Evolutionary conservation across 2,113 vertebrate species (phyloP).

Genomic region (Antechinus flavipes): DNA sequence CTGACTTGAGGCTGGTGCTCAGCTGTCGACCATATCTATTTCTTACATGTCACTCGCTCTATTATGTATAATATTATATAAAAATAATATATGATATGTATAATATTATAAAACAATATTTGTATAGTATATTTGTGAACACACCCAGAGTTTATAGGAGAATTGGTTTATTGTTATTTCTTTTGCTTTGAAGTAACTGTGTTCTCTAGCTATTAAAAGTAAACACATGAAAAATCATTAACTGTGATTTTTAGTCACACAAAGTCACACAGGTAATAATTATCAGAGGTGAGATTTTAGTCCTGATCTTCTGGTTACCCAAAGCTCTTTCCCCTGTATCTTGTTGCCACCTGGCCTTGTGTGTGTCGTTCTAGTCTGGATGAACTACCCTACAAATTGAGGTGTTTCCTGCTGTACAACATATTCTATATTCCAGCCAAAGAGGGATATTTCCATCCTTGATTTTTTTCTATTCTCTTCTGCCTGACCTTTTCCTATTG

Average conservation of each 20-base stretch:
- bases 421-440: background rate
- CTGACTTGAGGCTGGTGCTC: no score
- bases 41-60: background rate
- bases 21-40: background rate
- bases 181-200: background rate
- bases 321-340: background rate
- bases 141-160: background rate
- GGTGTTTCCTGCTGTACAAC: background rate
- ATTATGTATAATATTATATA: no score
- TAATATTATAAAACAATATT: no score
- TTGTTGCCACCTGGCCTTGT: background rate
- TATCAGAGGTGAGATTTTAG: background rate
- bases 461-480: background rate
- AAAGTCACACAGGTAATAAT: background rate
- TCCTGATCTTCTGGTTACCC: background rate
- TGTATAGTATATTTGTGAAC: background rate
- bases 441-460: background rate
- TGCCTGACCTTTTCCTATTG: background rate
- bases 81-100: no score
- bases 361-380: background rate
- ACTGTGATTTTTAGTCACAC: background rate
- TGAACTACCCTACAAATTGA: background rate
- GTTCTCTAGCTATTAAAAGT: background rate
- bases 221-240: background rate
- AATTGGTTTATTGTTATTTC: background rate